Base-by-base conservation (phyloP, 2,113 vertebrate genomes). In the Chaetops frenatus region DNA sequence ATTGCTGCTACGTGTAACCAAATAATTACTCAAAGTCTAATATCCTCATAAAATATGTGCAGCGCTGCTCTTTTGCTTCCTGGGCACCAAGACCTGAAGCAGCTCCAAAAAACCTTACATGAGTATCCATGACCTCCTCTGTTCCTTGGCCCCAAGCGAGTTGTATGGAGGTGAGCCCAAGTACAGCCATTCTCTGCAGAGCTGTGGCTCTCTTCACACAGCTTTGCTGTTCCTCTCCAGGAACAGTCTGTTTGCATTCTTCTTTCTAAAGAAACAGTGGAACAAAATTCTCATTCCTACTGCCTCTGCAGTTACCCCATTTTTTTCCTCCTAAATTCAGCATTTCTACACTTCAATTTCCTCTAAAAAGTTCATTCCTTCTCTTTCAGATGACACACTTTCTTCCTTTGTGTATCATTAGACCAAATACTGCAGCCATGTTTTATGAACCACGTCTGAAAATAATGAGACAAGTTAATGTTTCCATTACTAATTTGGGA, bases 401-500 rank as follows among this genome's bases (percentile, higher is more conserved):
- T 76, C 51, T 83, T 92, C 54, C 51, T 84, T 73, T n/a, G 35
- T 78, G 35, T 81, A 78, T 66, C 54, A 42, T 50, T 73, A 67
- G 8, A 25, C n/a, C 36, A 74, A 86, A 81, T 62, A 64, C 51
- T 92, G 92, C 74, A 65, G 36, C 79, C 67, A 65, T 47, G 44
- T 81, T 90, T 92, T 88, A 86, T 36, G 82, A 90, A 71, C 44
- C 35, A 54, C 35, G 8, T 51, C 72, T 71, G 64, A 93, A 78
- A 66, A 81, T 79, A 93, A 92, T 6, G 44, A 66, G 64, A 48
- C 70, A 77, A 93, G 31, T 79, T 88, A 57, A 79, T 78, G 40
- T 94, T 96, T 91, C 83, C 91, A 94, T 94, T 94, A 94, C 80
- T 94, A 92, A 92, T 81, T 86, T 66, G 38, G 61, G 72, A 95